Evolutionary conservation across 2,888 invertebrate species (phyloP).

Genomic region (Spicauda simplicius): DNA sequence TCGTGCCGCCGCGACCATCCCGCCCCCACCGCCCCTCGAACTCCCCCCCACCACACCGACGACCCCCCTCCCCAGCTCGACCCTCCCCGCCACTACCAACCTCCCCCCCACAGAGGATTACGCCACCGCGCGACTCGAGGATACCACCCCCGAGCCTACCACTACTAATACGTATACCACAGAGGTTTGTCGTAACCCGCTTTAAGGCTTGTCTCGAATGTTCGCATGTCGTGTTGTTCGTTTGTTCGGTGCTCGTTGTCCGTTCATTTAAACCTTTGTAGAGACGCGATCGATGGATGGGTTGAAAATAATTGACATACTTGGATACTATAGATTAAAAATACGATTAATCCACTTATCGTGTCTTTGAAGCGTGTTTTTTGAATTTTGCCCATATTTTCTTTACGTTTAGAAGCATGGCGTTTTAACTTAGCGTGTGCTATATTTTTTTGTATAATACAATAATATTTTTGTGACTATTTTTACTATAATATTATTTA

Average conservation of each 20-base stretch:
- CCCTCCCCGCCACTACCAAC: slow-evolving; percentile 50
- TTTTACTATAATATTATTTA: neutral
- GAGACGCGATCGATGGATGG: slow-evolving; percentile 26
- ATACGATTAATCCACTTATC: slow-evolving; percentile 10
- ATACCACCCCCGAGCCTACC: slow-evolving; percentile 67
- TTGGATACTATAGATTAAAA: neutral
- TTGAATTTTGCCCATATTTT: neutral
- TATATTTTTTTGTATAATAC: neutral
- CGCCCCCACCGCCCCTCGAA: no score
- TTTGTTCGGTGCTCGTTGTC: slow-evolving; percentile 8
- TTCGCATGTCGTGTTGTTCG: slow-evolving; percentile 43
- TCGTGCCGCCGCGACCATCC: slow-evolving; percentile 54
- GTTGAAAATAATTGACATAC: neutral
- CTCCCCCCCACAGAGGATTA: slow-evolving; percentile 56
- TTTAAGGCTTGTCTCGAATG: slow-evolving; percentile 47
- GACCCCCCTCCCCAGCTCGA: slow-evolving; percentile 43
- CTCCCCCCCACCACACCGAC: slow-evolving; percentile 41
- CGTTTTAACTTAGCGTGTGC: neutral
- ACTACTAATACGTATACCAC: slow-evolving; percentile 76
- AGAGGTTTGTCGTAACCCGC: slow-evolving; percentile 81
- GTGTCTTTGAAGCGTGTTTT: slow-evolving; percentile 2
- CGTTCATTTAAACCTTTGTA: slow-evolving; percentile 9
- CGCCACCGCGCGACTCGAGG: slow-evolving; percentile 48
- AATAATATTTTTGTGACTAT: neutral
- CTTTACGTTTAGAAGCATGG: neutral